Evolutionary conservation across 2,888 invertebrate species (phyloP).

Genomic region (Petrophora chlorosata): DNA sequence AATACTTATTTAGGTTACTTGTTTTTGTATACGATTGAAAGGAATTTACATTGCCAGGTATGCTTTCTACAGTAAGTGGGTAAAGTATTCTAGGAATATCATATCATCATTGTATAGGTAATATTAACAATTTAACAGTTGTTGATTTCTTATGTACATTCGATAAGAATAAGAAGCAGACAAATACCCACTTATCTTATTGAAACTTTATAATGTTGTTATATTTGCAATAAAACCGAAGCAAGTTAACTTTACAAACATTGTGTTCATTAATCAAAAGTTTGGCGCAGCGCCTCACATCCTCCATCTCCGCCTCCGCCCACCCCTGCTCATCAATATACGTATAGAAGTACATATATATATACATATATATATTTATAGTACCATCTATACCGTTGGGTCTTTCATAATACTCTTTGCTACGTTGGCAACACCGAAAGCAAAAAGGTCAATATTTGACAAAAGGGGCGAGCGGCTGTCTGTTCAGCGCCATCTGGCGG

Average conservation of each 20-base stretch:
- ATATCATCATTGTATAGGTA: too few relatives aligned
- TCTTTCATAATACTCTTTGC: constrained; percentile 55
- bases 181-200: constrained; percentile 26
- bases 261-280: constrained; percentile 83
- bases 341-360: constrained; percentile 37
- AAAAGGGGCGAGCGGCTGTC: constrained; percentile 59
- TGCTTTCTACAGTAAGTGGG: too few relatives aligned
- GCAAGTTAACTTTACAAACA: constrained; percentile 78
- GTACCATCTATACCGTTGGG: constrained; percentile 46
- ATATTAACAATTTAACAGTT: too few relatives aligned
- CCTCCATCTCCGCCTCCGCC: constrained; percentile 63
- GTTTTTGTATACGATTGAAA: not conserved
- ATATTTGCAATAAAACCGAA: constrained; percentile 69
- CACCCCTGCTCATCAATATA: constrained; percentile 49
- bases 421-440: constrained; percentile 57
- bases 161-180: too few relatives aligned
- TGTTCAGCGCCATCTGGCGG: constrained; percentile 24
- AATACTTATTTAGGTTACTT: not conserved
- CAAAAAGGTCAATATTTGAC: constrained; percentile 68
- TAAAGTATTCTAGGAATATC: too few relatives aligned
- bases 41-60: too few relatives aligned
- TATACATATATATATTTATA: too few relatives aligned
- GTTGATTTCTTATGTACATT: not conserved
- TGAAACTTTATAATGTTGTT: constrained; percentile 66
- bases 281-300: constrained; percentile 79